Evolutionary conservation across 2,888 invertebrate genomes (phyloP), one percentile per base, ranked within the genome.

Genomic region (Apamea crenata): DNA sequence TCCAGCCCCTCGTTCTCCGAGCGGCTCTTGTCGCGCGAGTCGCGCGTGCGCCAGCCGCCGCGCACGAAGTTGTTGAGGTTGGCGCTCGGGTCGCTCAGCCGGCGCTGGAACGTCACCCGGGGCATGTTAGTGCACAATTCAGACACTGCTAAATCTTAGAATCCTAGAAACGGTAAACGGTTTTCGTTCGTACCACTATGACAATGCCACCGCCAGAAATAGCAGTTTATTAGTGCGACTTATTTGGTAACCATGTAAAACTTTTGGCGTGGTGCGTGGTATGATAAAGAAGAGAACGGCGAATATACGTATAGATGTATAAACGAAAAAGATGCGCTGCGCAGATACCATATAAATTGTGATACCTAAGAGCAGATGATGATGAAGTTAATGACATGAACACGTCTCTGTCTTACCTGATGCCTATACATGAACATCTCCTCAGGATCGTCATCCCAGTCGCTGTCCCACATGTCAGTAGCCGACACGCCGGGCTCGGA

Each of bases 1-100:
- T 99, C 99, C 70, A 99, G 97, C 1, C 99, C 99, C 95, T 99
- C 99, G 94, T 99, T 98, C 96, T 99, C 99, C 53, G 99, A 99
- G 87, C 99, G 98, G 61, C 99, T 98, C 82, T 98, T 98, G 92
- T 98, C 98, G 12, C 97, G 96, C 21, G 96, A 97, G 91, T 98
- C 97, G 86, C 97, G 97, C 78, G 98, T 97, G 91, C 98, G 93
- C 98, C 99, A 98, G 50, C 98, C 98, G 91, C 99, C 98, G 86
- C 99, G 97, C 44, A 98, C 98, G 94, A 98, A 99, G 94, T 98
- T 98, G 94, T 98, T 98, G 73, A 99, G 96, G 97, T 99, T 99
- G 59, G 99, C 98, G 95, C 99, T 99, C 1, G 99, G 99, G 96
- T 99, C 99, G 94, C 99, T 99, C 91, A 99, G 97, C 18, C 99